Evolutionary conservation across 2,888 invertebrate species (phyloP), one percentile per base, ranked within the genome.

Genomic region (Petrophora chlorosata): DNA sequence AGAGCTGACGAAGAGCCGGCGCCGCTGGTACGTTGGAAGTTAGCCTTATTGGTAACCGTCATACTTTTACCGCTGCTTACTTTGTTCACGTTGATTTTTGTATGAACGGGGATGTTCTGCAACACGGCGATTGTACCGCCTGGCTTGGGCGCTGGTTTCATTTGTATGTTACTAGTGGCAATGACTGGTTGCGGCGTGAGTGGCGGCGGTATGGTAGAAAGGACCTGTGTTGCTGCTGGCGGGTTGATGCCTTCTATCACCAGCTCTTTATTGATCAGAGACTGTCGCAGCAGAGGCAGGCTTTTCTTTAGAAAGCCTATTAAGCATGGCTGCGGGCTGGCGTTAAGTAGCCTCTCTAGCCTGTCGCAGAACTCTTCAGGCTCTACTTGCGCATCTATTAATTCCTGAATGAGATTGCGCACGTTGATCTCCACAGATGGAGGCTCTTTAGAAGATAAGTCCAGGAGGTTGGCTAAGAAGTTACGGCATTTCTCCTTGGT

Each of bases 281-380:
- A 97, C 82, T 97, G 97, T 47, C 98, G 93, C 57, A 99, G 91
- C 60, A 97, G 92, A 19, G 99, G 98, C 80, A 99, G 91, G 90
- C 98, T 98, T 95, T 98, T 98, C 96, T 56, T 42, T 1, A 56
- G 39, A 25, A 39, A 41, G 3, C 99, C 99, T 75, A 99, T 98
- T 62, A 99, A 94, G 90, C 99, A 98, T 69, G 99, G 99, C 85
- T 99, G 99, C 17, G 99, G 99, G 70, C 98, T 98, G 39, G 99
- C 99, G 80, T 98, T 98, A 44, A 99, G 92, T 72, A 99, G 93
- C 80, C 94, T 93, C 84, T 99, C 99, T 51, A 99, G 92, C 70
- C 97, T 94, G 85, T 96, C 96, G 81, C 99, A 99, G 91, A 99
- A 99, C 83, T 96, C 96, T 81, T 98, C 98, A 0, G 99, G 98